These are phyloP conservation scores for Megatriorchis doriae DNA, from an alignment of 2,113 vertebrate species.

Conservation along the genomic window DNA sequence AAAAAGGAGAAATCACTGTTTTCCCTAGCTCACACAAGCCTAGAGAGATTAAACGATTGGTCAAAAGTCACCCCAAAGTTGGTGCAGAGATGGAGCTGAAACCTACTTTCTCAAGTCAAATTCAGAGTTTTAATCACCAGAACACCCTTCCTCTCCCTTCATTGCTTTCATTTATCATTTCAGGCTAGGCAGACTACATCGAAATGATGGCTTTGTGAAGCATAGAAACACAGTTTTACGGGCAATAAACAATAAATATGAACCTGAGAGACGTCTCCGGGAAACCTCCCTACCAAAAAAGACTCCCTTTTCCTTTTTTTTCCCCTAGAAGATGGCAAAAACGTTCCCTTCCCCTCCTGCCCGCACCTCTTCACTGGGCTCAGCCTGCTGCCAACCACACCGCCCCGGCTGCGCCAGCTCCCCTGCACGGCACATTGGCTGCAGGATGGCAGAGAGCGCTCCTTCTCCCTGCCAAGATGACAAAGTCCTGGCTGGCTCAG, in stretches of 20 bases:
- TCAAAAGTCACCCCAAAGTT: conserved; percentile 22
- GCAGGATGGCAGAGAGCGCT: not conserved
- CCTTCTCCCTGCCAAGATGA: not conserved
- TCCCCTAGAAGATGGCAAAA: not conserved
- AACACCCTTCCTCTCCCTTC: conserved; percentile 46
- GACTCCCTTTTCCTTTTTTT: not conserved
- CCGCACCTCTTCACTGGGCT: not conserved
- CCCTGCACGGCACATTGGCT: not conserved
- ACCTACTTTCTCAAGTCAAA: conserved; percentile 29
- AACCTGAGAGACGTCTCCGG: not conserved
- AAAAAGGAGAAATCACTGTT: not conserved
- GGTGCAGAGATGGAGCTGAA: conserved; percentile 2
- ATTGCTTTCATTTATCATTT: conserved; percentile 58
- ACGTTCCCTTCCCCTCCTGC: not conserved
- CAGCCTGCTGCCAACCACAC: not conserved
- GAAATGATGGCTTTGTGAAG: conserved; percentile 61
- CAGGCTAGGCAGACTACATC: conserved; percentile 40
- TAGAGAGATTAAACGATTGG: not conserved
- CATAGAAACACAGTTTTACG: conserved; percentile 62
- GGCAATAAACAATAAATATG: conserved; percentile 66
- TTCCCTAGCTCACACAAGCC: not conserved
- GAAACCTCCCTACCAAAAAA: conserved; percentile 3
- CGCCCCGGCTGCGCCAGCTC: not conserved
- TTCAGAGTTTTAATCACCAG: conserved; percentile 44
- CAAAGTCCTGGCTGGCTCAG: conserved; percentile 16